These are phyloP conservation scores for Luffia ferchaultella DNA, from an alignment of 2,888 invertebrate species.

Conservation along the genomic window DNA sequence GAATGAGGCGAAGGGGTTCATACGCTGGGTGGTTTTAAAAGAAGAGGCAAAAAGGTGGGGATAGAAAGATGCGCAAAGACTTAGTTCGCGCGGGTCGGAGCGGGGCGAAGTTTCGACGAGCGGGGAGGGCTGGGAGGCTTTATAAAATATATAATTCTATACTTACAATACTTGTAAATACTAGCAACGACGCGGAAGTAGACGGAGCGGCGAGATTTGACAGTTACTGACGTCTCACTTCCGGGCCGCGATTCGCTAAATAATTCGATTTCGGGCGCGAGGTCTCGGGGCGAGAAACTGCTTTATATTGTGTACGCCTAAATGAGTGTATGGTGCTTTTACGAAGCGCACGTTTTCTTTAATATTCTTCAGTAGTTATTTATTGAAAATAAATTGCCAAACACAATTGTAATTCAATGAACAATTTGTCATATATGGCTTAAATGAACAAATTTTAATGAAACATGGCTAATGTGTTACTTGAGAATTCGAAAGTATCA, in stretches of 20 bases:
- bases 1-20: conserved; percentile 65
- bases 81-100: conserved; percentile 55
- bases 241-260: background rate
- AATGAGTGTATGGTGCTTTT: too few relatives aligned
- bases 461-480: too few relatives aligned
- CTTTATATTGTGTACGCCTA: too few relatives aligned
- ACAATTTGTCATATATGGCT: too few relatives aligned
- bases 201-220: conserved; percentile 11
- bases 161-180: conserved; percentile 68
- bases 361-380: too few relatives aligned
- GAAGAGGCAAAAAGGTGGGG: conserved; percentile 66
- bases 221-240: conserved; percentile 7
- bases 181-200: conserved; percentile 56
- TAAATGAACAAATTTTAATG: too few relatives aligned
- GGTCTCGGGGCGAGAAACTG: background rate
- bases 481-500: too few relatives aligned
- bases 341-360: too few relatives aligned
- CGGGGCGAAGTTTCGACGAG: conserved; percentile 15
- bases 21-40: conserved; percentile 65
- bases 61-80: conserved; percentile 67
- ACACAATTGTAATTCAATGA: too few relatives aligned
- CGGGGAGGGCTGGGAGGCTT: conserved; percentile 33
- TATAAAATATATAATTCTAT: conserved; percentile 68
- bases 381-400: too few relatives aligned
- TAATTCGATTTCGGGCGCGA: background rate